Conservation (phyloP, 1,140 invertebrate species). For the Lasioglossum albipes region DNA sequence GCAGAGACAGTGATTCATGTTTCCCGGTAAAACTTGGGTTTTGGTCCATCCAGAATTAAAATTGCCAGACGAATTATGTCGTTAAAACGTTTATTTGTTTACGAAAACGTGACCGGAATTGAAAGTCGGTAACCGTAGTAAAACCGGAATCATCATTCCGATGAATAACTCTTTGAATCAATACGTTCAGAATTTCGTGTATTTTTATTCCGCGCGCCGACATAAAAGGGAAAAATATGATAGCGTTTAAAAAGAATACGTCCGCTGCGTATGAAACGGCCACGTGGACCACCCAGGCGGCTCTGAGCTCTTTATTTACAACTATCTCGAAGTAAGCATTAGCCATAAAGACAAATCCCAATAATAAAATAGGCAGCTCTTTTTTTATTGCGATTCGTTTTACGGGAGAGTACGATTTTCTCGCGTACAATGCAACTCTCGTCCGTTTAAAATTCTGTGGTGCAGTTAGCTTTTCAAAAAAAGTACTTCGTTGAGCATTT, state of each 20-base stretch:
- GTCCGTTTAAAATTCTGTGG: too few relatives aligned
- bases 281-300: background rate
- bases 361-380: background rate
- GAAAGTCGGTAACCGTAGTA: background rate
- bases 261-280: background rate
- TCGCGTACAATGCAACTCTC: background rate
- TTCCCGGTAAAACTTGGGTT: too few relatives aligned
- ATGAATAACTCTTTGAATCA: background rate
- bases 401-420: background rate
- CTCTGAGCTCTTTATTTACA: background rate
- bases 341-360: background rate
- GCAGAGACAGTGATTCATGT: too few relatives aligned
- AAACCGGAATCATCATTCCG: background rate
- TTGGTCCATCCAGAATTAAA: too few relatives aligned
- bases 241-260: background rate
- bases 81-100: too few relatives aligned
- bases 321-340: background rate
- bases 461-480: too few relatives aligned
- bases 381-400: background rate
- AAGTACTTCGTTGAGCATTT: too few relatives aligned
- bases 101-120: background rate
- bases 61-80: too few relatives aligned
- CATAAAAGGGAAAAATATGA: background rate
- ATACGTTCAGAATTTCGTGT: background rate
- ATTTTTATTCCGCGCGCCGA: background rate